phyloP scores from a whole-genome alignment of 2,113 vertebrate genomes.

The Calidris pugnax region DNA sequence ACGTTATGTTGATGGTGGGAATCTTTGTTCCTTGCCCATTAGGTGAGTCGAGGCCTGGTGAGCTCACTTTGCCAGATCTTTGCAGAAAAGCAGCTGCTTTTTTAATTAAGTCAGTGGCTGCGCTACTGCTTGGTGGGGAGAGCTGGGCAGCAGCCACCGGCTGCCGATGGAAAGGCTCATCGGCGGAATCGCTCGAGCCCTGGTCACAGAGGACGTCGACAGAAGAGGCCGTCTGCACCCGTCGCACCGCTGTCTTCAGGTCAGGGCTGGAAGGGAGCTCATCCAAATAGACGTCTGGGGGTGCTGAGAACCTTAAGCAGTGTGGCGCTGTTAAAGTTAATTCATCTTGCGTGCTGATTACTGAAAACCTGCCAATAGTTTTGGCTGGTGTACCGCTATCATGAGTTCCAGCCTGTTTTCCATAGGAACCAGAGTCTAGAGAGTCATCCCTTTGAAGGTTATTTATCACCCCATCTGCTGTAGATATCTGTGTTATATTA shows the following conservation, averaged over 20 bases:
- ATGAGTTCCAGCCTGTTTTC: conserved; percentile 35
- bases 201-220: conserved; percentile 77
- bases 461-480: conserved; percentile 1
- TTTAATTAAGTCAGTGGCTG: conserved; percentile 87
- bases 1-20: conserved; percentile 81
- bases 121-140: conserved; percentile 72
- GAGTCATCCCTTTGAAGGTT: neutral
- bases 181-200: conserved; percentile 91
- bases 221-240: conserved; percentile 80
- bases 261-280: conserved; percentile 82
- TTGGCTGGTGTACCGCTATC: conserved; percentile 76
- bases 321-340: conserved; percentile 79
- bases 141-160: conserved; percentile 64
- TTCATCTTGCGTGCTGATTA: conserved; percentile 89
- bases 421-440: conserved; percentile 3
- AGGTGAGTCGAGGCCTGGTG: conserved; percentile 82
- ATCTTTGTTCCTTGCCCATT: conserved; percentile 78
- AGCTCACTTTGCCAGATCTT: conserved; percentile 83
- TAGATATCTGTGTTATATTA: neutral
- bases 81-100: conserved; percentile 90
- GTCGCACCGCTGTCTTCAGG: conserved; percentile 75
- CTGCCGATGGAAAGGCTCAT: conserved; percentile 80
- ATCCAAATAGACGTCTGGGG: conserved; percentile 91
- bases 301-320: conserved; percentile 90
- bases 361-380: conserved; percentile 92